A percentile compares a stretch with the other conserved stretches of the same genome.
phyloP scores from a whole-genome alignment of 2,888 invertebrate species.

The Conomelus anceps region DNA sequence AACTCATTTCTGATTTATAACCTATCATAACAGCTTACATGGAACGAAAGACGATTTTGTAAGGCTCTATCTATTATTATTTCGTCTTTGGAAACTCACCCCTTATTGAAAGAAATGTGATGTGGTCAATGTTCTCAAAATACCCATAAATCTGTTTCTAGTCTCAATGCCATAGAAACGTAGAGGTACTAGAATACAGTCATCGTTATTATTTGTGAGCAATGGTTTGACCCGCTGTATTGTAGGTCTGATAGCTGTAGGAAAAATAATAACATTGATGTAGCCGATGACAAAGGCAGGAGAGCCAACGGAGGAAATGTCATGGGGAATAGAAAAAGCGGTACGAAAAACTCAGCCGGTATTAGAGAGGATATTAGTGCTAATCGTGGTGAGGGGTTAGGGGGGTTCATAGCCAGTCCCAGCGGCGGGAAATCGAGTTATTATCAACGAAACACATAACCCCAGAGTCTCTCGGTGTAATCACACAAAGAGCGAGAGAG shows the following conservation, averaged over 20 bases:
- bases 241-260: conserved; percentile 18
- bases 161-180: background rate
- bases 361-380: background rate
- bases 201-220: background rate
- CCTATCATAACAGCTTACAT: no score
- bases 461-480: background rate
- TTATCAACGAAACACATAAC: background rate
- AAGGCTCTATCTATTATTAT: no score
- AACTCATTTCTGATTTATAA: no score
- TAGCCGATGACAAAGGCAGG: background rate
- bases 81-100: no score
- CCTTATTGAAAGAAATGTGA: no score
- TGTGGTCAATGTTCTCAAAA: no score
- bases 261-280: background rate
- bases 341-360: background rate
- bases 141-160: background rate
- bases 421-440: background rate
- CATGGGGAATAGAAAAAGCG: background rate
- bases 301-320: background rate
- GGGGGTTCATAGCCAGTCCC: background rate
- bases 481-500: background rate
- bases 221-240: background rate
- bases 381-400: background rate
- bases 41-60: no score
- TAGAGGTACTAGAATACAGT: background rate